These are phyloP conservation scores for Ephydatia muelleri DNA, from an alignment of 37 sponge, comb jelly and placozoan genomes.

Conservation along the genomic window DNA sequence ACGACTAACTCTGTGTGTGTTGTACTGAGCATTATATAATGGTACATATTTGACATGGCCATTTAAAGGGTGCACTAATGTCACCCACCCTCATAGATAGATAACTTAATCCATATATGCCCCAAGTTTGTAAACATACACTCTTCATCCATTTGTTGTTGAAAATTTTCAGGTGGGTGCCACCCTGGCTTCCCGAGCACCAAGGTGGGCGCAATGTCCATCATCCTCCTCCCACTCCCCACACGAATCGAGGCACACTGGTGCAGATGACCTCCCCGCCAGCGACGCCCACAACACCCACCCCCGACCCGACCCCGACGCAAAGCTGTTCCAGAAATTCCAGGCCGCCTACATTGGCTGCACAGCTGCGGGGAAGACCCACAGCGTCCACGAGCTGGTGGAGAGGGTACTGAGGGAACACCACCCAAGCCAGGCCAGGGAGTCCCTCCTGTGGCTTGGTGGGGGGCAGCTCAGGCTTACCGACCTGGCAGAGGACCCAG, in stretches of 20 bases:
- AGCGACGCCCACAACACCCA: background rate
- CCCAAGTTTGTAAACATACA: no score
- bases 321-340: slow-evolving; percentile 35
- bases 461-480: slow-evolving; percentile 36
- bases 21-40: no score
- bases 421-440: slow-evolving; percentile 25
- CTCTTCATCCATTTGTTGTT: no score
- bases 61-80: no score
- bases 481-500: background rate
- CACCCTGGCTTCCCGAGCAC: background rate
- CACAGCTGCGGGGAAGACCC: slow-evolving; percentile 10
- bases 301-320: background rate
- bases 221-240: background rate
- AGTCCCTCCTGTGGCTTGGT: slow-evolving; percentile 43
- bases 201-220: background rate
- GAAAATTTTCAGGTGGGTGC: background rate
- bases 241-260: background rate
- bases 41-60: no score
- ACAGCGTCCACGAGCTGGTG: slow-evolving; percentile 41
- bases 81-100: no score
- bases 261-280: background rate
- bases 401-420: slow-evolving; percentile 26
- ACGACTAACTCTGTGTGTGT: no score
- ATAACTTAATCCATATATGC: no score
- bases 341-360: slow-evolving; percentile 52